Conservation (phyloP, 2,113 vertebrate genomes). For the Prochilodus magdalenae region DNA sequence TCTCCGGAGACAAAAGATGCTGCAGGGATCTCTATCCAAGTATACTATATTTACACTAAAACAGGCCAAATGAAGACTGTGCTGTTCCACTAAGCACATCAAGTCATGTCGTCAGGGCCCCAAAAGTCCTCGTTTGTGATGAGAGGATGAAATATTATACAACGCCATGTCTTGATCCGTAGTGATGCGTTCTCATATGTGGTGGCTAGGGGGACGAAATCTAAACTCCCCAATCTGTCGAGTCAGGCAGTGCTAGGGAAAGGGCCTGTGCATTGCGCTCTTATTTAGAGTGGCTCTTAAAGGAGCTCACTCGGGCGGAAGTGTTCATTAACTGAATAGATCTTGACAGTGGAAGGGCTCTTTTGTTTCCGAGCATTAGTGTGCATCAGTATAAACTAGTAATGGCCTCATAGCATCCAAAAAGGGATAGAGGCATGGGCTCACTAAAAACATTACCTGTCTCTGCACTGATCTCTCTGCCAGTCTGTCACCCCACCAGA, state of each 20-base stretch:
- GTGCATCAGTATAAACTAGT: slow-evolving; percentile 48
- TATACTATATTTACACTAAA: not conserved
- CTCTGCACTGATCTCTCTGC: slow-evolving; percentile 20
- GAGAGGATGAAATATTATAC: slow-evolving; percentile 8
- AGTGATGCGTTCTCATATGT: slow-evolving; percentile 5
- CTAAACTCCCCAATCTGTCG: slow-evolving; percentile 37
- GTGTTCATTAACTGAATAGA: slow-evolving; percentile 59
- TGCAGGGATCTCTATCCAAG: slow-evolving; percentile 15
- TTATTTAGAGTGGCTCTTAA: slow-evolving; percentile 59
- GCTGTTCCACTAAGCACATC: not conserved
- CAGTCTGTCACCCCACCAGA: slow-evolving; percentile 31
- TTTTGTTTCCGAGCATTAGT: slow-evolving; percentile 57
- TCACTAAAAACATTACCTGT: slow-evolving; percentile 41
- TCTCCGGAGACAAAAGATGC: slow-evolving; percentile 38
- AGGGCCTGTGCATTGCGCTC: slow-evolving; percentile 42
- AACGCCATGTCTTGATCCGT: not conserved
- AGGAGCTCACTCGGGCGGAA: slow-evolving; percentile 50
- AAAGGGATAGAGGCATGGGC: slow-evolving; percentile 32
- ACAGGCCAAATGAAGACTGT: slow-evolving; percentile 9
- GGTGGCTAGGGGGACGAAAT: slow-evolving; percentile 13
- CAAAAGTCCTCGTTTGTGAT: slow-evolving; percentile 23
- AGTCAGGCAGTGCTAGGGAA: slow-evolving; percentile 41
- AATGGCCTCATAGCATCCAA: slow-evolving; percentile 41
- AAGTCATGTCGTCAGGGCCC: slow-evolving; percentile 1
- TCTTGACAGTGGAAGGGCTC: slow-evolving; percentile 54